Evolutionary conservation across 1,140 invertebrate genomes (phyloP).

Genomic region (Chironomus tepperi): DNA sequence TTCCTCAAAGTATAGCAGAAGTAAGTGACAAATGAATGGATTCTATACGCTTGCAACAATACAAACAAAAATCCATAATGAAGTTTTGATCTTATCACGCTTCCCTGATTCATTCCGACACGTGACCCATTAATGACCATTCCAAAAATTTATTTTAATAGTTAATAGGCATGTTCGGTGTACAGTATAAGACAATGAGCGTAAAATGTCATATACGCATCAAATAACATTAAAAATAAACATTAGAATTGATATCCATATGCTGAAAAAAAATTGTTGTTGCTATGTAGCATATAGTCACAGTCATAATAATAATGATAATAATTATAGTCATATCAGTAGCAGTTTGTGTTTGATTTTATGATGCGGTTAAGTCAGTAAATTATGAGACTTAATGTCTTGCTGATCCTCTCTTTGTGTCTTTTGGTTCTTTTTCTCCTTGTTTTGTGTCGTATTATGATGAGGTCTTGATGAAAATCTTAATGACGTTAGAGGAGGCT

Average conservation of each 20-base stretch:
- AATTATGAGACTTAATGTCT: neutral
- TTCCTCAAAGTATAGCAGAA: too few relatives aligned
- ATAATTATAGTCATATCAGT: neutral
- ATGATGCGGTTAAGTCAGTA: conserved; percentile 19
- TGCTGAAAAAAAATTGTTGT: neutral
- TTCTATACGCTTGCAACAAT: too few relatives aligned
- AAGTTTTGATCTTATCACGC: conserved; percentile 20
- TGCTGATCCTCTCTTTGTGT: too few relatives aligned
- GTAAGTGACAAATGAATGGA: too few relatives aligned
- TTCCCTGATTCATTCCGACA: conserved; percentile 9
- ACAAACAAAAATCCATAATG: neutral
- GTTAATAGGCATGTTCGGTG: conserved; percentile 7
- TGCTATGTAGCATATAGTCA: neutral
- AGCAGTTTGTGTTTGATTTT: conserved; percentile 20
- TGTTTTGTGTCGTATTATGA: too few relatives aligned
- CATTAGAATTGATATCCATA: conserved; percentile 5
- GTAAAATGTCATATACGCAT: neutral
- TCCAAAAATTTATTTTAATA: conserved; percentile 1
- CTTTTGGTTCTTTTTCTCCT: too few relatives aligned
- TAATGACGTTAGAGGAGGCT: too few relatives aligned
- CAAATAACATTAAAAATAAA: conserved; percentile 1
- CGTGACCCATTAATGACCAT: conserved; percentile 16
- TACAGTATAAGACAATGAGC: conserved; percentile 11
- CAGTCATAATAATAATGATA: neutral
- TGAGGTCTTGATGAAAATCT: too few relatives aligned